Evolutionary conservation across 2,113 vertebrate species (phyloP).

Genomic region (Raja brachyura): DNA sequence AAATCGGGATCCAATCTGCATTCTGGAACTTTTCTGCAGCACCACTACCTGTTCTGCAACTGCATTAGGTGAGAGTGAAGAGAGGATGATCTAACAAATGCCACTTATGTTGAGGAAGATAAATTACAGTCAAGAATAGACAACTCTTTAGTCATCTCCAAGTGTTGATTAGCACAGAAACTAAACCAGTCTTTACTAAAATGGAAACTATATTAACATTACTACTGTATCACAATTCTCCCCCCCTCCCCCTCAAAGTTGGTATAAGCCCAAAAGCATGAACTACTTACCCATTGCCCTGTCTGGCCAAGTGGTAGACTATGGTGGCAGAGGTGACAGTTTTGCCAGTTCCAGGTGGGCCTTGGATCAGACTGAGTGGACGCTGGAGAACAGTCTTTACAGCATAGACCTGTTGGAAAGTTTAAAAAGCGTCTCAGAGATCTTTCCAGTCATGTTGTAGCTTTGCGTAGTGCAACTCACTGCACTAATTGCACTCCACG

Average conservation of each 20-base stretch:
- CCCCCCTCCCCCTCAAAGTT: neutral
- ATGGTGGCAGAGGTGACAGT: conserved; percentile 98
- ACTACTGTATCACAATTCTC: neutral
- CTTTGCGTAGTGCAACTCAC: neutral
- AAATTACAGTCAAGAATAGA: neutral
- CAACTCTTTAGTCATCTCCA: neutral
- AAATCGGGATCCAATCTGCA: no score
- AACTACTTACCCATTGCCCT: conserved; percentile 82
- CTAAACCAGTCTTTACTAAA: neutral
- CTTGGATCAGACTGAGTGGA: conserved; percentile 94
- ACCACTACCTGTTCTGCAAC: no score
- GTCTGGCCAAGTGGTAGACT: conserved; percentile 90
- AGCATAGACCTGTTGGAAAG: conserved; percentile 76
- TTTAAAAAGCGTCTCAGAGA: neutral
- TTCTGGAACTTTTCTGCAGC: no score
- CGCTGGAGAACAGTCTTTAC: conserved; percentile 96
- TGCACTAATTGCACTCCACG: neutral
- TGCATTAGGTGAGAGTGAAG: neutral
- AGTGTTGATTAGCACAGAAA: neutral
- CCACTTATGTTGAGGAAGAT: neutral
- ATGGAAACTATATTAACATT: neutral
- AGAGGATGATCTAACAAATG: neutral
- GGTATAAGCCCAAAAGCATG: neutral
- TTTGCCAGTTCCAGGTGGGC: conserved; percentile 91
- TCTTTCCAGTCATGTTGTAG: neutral